Conservation (phyloP, 2,797 vertebrate genomes). For the Diglossa cyanea region DNA sequence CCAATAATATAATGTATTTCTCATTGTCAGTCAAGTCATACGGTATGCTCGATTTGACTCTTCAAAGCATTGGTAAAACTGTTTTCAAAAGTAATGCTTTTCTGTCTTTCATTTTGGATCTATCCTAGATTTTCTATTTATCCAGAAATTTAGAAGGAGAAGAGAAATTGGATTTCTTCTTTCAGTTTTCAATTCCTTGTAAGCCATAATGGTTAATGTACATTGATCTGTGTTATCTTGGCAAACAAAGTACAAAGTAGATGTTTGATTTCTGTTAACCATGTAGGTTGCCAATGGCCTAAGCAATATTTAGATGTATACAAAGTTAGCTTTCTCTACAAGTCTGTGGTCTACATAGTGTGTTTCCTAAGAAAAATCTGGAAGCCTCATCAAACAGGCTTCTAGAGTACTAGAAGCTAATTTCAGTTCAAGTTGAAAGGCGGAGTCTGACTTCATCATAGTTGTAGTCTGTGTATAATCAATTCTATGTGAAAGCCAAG, state of each 20-base stretch:
- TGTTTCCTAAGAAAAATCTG: background rate
- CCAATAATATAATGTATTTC: background rate
- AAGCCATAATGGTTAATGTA: background rate
- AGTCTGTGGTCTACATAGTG: background rate
- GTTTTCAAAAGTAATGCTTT: background rate
- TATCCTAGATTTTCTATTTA: background rate
- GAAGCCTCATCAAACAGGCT: background rate
- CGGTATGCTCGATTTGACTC: background rate
- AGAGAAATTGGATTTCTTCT: background rate
- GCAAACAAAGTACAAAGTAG: background rate
- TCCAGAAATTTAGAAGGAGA: background rate
- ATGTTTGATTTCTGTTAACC: background rate
- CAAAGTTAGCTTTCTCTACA: background rate
- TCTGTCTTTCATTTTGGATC: background rate
- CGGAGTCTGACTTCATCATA: background rate
- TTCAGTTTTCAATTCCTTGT: background rate
- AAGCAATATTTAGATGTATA: background rate
- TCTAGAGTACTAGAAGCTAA: background rate
- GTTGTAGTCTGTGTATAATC: background rate
- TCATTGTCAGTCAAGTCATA: background rate
- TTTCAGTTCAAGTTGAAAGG: background rate
- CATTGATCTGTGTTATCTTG: background rate
- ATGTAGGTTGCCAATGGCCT: background rate
- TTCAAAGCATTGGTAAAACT: background rate
- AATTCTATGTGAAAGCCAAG: background rate